Percentiles rank a stretch among this genome's conserved stretches.
phyloP scores from a whole-genome alignment of 2,888 invertebrate genomes.

The Coenonympha arcania region DNA sequence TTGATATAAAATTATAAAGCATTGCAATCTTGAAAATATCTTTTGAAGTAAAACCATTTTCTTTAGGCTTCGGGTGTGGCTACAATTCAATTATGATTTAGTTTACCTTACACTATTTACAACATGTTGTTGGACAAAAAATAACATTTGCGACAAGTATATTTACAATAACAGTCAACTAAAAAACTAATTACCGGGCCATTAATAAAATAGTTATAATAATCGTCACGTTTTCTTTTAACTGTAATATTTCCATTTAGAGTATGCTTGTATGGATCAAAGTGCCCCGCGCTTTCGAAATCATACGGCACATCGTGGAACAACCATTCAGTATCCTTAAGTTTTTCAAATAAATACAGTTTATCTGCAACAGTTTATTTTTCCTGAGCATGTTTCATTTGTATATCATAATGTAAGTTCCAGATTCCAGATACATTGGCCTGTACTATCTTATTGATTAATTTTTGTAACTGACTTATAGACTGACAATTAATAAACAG shows the following conservation, averaged over 20 bases:
- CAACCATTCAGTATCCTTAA: constrained; percentile 45
- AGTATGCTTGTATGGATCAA: constrained; percentile 42
- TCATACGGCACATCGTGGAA: constrained; percentile 50
- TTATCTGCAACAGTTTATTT: constrained; percentile 48
- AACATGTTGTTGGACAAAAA: no score
- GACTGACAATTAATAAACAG: no score
- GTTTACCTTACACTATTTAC: no score
- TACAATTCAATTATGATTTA: not conserved
- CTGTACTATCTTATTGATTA: no score
- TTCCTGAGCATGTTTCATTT: no score
- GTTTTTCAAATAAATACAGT: constrained; percentile 37
- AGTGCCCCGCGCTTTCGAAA: constrained; percentile 50
- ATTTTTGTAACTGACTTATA: no score
- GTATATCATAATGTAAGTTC: no score
- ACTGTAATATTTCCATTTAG: constrained; percentile 47
- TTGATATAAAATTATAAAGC: constrained; percentile 46
- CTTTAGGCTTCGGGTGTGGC: constrained; percentile 15
- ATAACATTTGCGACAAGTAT: no score
- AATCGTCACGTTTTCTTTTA: constrained; percentile 28
- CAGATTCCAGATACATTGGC: no score
- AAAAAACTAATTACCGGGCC: not conserved
- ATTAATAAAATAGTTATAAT: not conserved
- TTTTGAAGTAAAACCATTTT: constrained; percentile 31
- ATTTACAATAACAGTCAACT: not conserved
- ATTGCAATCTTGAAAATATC: constrained; percentile 50